Base-by-base conservation (phyloP, 2,113 vertebrate genomes). In the Macaca nemestrina region DNA sequence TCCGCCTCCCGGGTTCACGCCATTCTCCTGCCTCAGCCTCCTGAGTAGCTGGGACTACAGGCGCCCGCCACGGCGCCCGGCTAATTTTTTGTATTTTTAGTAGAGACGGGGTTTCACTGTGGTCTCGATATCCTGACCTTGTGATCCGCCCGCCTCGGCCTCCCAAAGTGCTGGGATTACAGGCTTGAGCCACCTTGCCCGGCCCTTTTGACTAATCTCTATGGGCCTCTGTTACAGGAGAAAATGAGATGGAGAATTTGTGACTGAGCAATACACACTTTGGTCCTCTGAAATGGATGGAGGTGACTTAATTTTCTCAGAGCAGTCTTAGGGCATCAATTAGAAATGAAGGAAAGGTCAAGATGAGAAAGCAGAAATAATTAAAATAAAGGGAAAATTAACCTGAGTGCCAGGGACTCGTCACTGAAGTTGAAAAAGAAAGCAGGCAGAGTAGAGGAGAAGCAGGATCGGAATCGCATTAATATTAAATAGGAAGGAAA, bases 331-430 rank as follows among this genome's bases (percentile, higher is more conserved):
- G 59, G 84, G 23, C 88, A n/a, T 93, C 93, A 89, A 86, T 94
- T 93, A 96, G 88, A 96, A 96, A 67, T 94, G 90, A 94, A 81
- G 81, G 48, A 95, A 96, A 96, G 94, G 90, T 96, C 95, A 93
- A 67, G 80, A 84, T 88, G 83, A 97, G 81, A 95, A 97, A 81
- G 40, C 67, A 81, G 59, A 97, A 83, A 81, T 95, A 82, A 96
- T 96, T 96, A 92, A 89, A 97, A 96, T 67, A 94, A 90, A 73
- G 38, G 40, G 38, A 57, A 95, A 96, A 90, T 93, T 93, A 97
- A 94, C 81, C 72, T 57, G 22, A 40, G 14, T 86, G 81, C 59
- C 86, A 91, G 72, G 64, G 76, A 89, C 88, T 93, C 80, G 76
- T 96, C 38, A 87, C 27, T 85, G 94, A 93, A 43, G 13, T 22